Evolutionary conservation across 2,797 vertebrate species (phyloP), one percentile per base, ranked within the genome.

Genomic region (Champsocephalus esox): DNA sequence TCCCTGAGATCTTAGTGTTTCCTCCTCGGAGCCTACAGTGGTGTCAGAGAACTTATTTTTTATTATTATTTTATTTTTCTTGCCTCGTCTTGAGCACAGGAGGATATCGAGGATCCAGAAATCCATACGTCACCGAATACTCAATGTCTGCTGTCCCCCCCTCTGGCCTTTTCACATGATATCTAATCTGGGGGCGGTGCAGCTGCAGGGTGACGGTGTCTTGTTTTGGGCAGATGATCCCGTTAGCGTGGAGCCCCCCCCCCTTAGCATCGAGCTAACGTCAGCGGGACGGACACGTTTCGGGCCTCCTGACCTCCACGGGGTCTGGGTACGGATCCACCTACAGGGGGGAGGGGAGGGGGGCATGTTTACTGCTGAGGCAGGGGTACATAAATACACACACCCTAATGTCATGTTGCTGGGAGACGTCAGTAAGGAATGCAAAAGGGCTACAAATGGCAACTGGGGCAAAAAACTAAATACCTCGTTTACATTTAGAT

Each of bases 271-370:
- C 55, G 14, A 9, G 56, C 93, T 95, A 28, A 32, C 46, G 55
- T 93, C 98, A 98, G 85, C 97, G 96, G 79, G 97, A 97, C 28
- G 97, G 97, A 86, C 96, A 97, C 72, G 92, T 94, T 69, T 94
- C 90, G 5, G 95, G 96, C 88, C 95, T 95, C 21, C 95, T 91
- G 75, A 88, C 62, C 0, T 96, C 95, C 88, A 94, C 95, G 2
- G 96, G 93, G 84, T 96, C 96, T 5, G 98, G 97, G 87, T 97
- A 97, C 9, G 97, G 98, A 89, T 99, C 97, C 58, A 98, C 95
- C 97, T 99, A 85, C 8, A 44, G 41, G 5, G 5, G 52, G 0
- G 28, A 1, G 46, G n/a, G 14, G 19, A n/a, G 19, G 19, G n/a
- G 3, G 3, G 8, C 7, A 17, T 54, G 56, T 12, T 77, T 52